phyloP scores from a whole-genome alignment of 2,797 vertebrate genomes.

The Channa striata region DNA sequence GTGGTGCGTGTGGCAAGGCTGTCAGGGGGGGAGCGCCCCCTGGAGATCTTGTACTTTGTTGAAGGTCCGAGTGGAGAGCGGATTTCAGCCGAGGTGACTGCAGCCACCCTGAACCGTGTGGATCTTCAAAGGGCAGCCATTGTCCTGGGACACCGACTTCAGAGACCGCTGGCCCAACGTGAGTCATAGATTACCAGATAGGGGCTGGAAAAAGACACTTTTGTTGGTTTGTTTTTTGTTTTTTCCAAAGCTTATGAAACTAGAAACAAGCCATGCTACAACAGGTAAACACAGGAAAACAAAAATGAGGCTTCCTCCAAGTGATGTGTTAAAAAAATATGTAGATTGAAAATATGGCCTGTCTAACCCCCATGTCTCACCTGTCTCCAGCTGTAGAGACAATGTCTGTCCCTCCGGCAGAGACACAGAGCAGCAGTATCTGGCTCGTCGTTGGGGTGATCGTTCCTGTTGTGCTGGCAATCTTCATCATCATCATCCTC shows the following conservation, averaged over 20 bases:
- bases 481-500: slow-evolving; percentile 93
- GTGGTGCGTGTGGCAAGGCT: slow-evolving; percentile 91
- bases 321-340: no score
- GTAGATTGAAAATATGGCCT: no score
- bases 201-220: no score
- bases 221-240: no score
- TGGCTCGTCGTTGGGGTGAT: slow-evolving; percentile 96
- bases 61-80: slow-evolving; percentile 91
- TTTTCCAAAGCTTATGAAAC: no score
- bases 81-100: slow-evolving; percentile 87
- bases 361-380: background rate
- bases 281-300: no score
- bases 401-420: slow-evolving; percentile 83
- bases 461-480: slow-evolving; percentile 91
- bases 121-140: slow-evolving; percentile 96
- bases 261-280: no score
- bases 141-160: slow-evolving; percentile 92
- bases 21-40: slow-evolving; percentile 86
- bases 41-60: slow-evolving; percentile 95
- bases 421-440: slow-evolving; percentile 91
- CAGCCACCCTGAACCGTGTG: slow-evolving; percentile 91
- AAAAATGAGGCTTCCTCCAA: no score
- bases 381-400: slow-evolving; percentile 89
- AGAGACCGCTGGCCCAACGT: slow-evolving; percentile 93
- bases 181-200: slow-evolving; percentile 66